Evolutionary conservation across 2,888 invertebrate species (phyloP).

Genomic region (Tromatobia lineatoria): DNA sequence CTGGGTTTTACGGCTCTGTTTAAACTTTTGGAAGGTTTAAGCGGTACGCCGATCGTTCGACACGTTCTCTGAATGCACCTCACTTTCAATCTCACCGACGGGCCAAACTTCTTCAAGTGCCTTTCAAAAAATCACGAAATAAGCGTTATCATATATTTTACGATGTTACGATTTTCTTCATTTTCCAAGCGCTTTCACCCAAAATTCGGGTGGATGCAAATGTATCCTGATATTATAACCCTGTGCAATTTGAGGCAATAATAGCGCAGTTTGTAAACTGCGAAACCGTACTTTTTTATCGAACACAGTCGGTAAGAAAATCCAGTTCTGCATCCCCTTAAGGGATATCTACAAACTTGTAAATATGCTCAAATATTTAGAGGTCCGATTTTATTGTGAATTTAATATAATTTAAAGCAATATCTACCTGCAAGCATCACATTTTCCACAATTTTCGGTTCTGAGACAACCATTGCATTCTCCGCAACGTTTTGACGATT

Average conservation of each 20-base stretch:
- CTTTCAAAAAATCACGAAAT: conserved; percentile 69
- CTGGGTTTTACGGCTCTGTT: conserved; percentile 80
- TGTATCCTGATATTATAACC: too few species aligned
- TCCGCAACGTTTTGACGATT: conserved; percentile 88
- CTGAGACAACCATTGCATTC: conserved; percentile 91
- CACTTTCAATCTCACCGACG: conserved; percentile 86
- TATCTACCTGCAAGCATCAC: conserved; percentile 88
- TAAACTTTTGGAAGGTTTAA: conserved; percentile 81
- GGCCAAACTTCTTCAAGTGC: conserved; percentile 87
- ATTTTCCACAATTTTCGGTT: conserved; percentile 90
- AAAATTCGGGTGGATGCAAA: too few species aligned
- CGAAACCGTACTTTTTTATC: too few species aligned
- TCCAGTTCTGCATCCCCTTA: too few species aligned
- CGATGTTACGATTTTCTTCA: too few species aligned
- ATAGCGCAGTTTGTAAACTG: too few species aligned
- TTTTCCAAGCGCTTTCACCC: too few species aligned
- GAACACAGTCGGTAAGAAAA: too few species aligned
- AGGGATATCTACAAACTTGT: too few species aligned
- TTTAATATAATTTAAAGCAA: neutral
- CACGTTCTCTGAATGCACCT: conserved; percentile 87
- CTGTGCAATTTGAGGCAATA: too few species aligned
- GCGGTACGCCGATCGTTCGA: conserved; percentile 81
- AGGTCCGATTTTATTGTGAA: neutral
- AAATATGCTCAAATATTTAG: neutral
- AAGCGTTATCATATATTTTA: too few species aligned